Base-by-base conservation (phyloP, 2,888 invertebrate genomes). In the Cotesia congregata region DNA sequence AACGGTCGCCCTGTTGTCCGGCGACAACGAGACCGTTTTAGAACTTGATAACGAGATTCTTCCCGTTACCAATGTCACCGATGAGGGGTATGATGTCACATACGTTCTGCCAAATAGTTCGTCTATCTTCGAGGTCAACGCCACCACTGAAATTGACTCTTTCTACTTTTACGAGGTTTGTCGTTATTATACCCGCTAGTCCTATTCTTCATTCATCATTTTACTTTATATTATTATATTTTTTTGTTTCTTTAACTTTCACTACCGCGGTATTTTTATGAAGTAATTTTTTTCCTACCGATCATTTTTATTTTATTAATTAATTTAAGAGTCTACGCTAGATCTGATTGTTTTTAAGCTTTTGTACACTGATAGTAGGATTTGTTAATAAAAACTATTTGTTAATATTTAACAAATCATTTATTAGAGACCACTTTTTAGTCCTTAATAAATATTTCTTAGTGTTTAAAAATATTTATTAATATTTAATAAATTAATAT, bases 131-230 rank as follows among this genome's bases (percentile, higher is more conserved):
- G 82, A 85, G 74, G 80, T 75, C 78, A 86, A 85, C 80, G 74
- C 78, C 7, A 86, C 86, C 17, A 85, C 85, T 12, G 87, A 86
- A 79, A 89, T 90, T 80, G 90, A 90, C 82, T 89, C 88, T 1
- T 90, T 90, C 85, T 90, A 90, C 86, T 90, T 90, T 82, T 90
- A 90, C 82, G 87, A 90, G 89, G 90, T 90, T 78, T 83, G 87
- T 84, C 68, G 12, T n/a, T 20, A 64, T 62, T 41, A 17, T 38
- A 74, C 41, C 61, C 30, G 20, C 40, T 65, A 40, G 5, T 41
- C 17, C 50, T 65, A n/a, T 40, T 67, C 41, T 75, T 74, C 20
- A 20, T 65, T 17, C 17, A 60, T 68, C 9, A 59, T 74, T 67
- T 41, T 41, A 30, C 20, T 41, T 38, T 6, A n/a, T n/a, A n/a